Evolutionary conservation across 2,797 vertebrate species (phyloP).

Genomic region (Oryzias dopingdopingensis): DNA sequence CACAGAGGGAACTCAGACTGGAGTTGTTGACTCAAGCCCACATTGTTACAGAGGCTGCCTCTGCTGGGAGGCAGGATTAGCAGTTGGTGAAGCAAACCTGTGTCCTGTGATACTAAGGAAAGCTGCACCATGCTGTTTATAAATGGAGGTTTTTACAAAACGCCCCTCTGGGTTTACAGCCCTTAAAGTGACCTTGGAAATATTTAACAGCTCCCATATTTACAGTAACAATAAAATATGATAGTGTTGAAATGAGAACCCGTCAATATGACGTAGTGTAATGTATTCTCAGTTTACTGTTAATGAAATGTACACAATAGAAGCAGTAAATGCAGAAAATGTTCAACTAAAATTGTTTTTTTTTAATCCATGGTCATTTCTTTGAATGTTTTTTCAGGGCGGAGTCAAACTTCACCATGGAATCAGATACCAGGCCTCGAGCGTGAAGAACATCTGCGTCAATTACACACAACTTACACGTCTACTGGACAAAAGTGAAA

Average conservation of each 20-base stretch:
- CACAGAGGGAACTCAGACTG: constrained; percentile 9
- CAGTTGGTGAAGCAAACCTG: constrained; percentile 5
- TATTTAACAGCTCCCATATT: constrained; percentile 12
- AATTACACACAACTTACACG: background rate
- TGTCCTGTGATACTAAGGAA: constrained; percentile 7
- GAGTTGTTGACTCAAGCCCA: constrained; percentile 9
- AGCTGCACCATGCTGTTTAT: constrained; percentile 33
- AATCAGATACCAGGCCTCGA: constrained; percentile 34
- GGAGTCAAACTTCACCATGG: constrained; percentile 68
- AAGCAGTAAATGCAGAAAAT: background rate
- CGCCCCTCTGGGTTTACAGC: background rate
- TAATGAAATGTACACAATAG: background rate
- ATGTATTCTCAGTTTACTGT: background rate
- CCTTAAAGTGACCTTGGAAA: constrained; percentile 54
- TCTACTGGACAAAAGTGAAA: constrained; percentile 5
- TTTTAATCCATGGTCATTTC: background rate
- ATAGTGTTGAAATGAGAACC: background rate
- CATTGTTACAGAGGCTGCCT: background rate
- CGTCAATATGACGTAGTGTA: too few relatives aligned
- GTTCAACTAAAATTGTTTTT: background rate
- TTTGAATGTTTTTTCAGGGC: constrained; percentile 44
- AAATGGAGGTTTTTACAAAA: constrained; percentile 37
- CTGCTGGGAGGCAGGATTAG: background rate
- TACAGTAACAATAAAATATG: constrained; percentile 22
- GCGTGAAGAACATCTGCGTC: background rate